Evolutionary conservation across 2,113 vertebrate genomes (phyloP).

Genomic region (Meriones unguiculatus): DNA sequence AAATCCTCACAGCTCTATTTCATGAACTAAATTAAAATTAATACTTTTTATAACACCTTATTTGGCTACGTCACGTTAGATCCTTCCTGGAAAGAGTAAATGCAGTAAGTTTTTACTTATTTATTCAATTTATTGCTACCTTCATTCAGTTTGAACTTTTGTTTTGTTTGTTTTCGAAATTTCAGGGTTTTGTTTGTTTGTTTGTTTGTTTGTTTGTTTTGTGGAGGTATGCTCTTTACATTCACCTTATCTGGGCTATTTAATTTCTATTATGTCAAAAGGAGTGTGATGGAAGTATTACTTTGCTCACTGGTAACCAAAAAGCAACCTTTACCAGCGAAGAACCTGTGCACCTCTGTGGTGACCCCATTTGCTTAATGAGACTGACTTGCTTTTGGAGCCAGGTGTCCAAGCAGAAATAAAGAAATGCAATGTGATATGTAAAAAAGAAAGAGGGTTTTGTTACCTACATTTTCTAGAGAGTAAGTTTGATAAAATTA

Average conservation of each 20-base stretch:
- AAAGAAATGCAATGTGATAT: not conserved
- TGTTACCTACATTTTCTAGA: not conserved
- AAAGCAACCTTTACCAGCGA: slow-evolving; percentile 47
- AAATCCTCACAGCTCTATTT: slow-evolving; percentile 37
- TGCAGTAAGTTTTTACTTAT: not conserved
- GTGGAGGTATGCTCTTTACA: not conserved
- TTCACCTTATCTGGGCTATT: not conserved
- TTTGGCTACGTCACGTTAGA: not conserved
- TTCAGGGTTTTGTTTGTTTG: not conserved
- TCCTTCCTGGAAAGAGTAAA: not conserved
- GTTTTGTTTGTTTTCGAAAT: not conserved
- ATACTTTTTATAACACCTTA: not conserved
- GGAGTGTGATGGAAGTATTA: not conserved
- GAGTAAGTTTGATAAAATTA: not conserved
- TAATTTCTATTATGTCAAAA: slow-evolving; percentile 41
- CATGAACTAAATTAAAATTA: slow-evolving; percentile 38
- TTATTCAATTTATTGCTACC: not conserved
- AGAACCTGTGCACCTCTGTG: not conserved
- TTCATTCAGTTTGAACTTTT: not conserved
- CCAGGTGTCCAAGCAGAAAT: not conserved
- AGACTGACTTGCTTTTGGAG: not conserved
- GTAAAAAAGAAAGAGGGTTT: not conserved
- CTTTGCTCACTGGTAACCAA: not conserved
- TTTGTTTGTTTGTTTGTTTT: not conserved
- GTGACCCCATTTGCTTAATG: not conserved